Percentiles rank a stretch among this genome's conserved stretches.
Conservation (phyloP, 2,113 vertebrate genomes). For the Alexandromys fortis region DNA sequence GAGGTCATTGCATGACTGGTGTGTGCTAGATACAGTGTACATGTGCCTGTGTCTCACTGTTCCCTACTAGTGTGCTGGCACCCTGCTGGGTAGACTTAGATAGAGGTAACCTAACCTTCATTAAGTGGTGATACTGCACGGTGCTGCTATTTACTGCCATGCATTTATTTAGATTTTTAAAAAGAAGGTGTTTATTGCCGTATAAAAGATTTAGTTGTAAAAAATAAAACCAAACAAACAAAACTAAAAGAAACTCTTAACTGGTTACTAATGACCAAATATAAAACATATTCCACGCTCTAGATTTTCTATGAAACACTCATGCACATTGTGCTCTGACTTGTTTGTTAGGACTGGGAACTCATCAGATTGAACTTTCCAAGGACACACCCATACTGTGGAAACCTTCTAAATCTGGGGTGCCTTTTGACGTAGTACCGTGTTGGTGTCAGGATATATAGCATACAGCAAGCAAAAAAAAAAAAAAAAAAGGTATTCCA, state of each 20-base stretch:
- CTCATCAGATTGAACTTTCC: constrained; percentile 12
- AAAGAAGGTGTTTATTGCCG: constrained; percentile 9
- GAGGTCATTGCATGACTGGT: constrained; percentile 70
- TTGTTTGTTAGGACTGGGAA: constrained; percentile 39
- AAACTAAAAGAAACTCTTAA: background rate
- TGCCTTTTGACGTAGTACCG: constrained; percentile 26
- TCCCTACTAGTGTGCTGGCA: constrained; percentile 14
- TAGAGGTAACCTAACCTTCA: background rate
- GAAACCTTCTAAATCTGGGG: constrained; percentile 12
- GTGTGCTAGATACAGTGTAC: constrained; percentile 49
- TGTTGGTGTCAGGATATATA: background rate
- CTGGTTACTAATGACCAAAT: constrained; percentile 59
- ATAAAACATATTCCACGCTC: constrained; percentile 38
- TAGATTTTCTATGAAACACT: constrained; percentile 51
- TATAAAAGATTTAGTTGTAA: constrained; percentile 49
- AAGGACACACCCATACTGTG: background rate
- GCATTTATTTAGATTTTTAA: background rate
- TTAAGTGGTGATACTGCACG: constrained; percentile 37
- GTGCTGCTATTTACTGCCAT: constrained; percentile 5
- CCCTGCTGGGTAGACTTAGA: constrained; percentile 49
- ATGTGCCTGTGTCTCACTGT: constrained; percentile 38
- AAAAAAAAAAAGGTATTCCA: constrained; percentile 48
- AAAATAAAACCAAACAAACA: background rate
- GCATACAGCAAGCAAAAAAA: background rate
- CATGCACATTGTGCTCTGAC: constrained; percentile 21